Conservation (phyloP, 23 tunicate genomes). For the Corella eumyota region DNA sequence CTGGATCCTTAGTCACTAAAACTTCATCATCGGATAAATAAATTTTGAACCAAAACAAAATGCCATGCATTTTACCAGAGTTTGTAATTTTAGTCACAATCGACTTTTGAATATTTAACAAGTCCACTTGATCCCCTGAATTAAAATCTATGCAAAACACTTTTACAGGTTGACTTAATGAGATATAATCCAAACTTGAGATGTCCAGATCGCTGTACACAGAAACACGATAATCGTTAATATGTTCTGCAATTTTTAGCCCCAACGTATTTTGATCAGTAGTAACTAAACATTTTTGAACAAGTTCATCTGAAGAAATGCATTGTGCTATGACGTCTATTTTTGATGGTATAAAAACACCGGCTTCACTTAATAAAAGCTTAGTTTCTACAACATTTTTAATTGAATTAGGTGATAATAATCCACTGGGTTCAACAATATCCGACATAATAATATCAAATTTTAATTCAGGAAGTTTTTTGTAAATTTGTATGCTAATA, state of each 20-base stretch:
- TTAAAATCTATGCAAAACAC: slow-evolving; percentile 10
- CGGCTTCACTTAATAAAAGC: slow-evolving; percentile 8
- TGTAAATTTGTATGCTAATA: neutral
- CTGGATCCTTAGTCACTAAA: slow-evolving; percentile 11
- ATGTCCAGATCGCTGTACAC: slow-evolving; percentile 42
- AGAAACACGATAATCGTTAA: slow-evolving; percentile 46
- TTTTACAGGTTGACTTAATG: slow-evolving; percentile 2
- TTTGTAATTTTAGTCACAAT: slow-evolving; percentile 13
- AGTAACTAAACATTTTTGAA: slow-evolving; percentile 40
- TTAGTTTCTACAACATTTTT: slow-evolving; percentile 10
- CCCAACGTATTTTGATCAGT: slow-evolving; percentile 55
- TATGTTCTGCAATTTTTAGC: slow-evolving; percentile 27
- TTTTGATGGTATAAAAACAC: slow-evolving; percentile 33
- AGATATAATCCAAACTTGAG: neutral
- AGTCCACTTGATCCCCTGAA: slow-evolving; percentile 1
- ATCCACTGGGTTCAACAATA: slow-evolving; percentile 50
- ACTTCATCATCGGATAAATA: slow-evolving; percentile 15
- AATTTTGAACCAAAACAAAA: slow-evolving; percentile 62
- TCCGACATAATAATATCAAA: slow-evolving; percentile 33
- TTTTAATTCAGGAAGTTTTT: neutral
- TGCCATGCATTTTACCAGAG: slow-evolving; percentile 23
- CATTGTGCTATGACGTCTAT: slow-evolving; percentile 17
- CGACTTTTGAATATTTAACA: neutral
- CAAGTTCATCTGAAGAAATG: slow-evolving; percentile 39
- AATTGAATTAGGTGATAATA: slow-evolving; percentile 32